These are phyloP conservation scores for Lymantria monacha DNA, from an alignment of 2,888 invertebrate genomes.

Conservation along the genomic window DNA sequence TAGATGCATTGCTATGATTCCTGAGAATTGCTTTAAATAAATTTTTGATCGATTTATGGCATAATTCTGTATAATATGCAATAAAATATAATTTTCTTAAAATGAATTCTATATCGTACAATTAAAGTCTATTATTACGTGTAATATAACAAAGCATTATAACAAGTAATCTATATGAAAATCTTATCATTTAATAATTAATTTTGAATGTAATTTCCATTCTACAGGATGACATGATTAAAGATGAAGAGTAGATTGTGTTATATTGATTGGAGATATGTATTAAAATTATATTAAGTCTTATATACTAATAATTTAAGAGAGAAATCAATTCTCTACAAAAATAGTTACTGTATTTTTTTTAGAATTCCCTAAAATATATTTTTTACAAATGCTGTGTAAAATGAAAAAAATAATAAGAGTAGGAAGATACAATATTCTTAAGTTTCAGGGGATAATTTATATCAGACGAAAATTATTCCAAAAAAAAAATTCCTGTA, in stretches of 20 bases:
- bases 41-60: neutral
- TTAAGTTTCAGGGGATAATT: too few relatives aligned
- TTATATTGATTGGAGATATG: neutral
- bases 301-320: too few relatives aligned
- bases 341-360: too few relatives aligned
- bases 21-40: constrained; percentile 16
- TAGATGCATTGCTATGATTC: constrained; percentile 23
- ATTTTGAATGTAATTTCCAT: constrained; percentile 17
- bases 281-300: too few relatives aligned
- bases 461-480: too few relatives aligned
- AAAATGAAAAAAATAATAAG: too few relatives aligned
- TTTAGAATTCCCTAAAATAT: too few relatives aligned
- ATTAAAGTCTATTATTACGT: constrained; percentile 8
- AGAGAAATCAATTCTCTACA: too few relatives aligned
- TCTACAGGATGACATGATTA: constrained; percentile 14
- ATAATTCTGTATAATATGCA: neutral
- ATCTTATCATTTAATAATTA: constrained; percentile 29
- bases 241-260: neutral
- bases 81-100: neutral
- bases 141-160: neutral
- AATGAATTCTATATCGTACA: neutral
- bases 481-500: too few relatives aligned
- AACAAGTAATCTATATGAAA: constrained; percentile 12
- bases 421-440: too few relatives aligned
- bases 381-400: too few relatives aligned